These are phyloP conservation scores for Orbicella faveolata DNA, from an alignment of 64 coral and sea anemone species.

Conservation along the genomic window DNA sequence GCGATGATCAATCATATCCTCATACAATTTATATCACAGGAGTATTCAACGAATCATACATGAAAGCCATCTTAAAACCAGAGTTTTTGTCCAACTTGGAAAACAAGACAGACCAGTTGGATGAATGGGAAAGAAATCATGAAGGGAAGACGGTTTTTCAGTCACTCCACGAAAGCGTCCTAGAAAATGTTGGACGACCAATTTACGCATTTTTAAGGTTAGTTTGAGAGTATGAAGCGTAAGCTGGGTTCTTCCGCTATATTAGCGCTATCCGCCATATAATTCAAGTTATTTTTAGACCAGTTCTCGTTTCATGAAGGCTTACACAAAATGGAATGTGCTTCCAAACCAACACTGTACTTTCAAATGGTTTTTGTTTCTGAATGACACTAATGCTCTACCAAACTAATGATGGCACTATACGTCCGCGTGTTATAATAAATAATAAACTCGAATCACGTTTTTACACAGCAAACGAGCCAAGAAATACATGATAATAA, in stretches of 20 bases:
- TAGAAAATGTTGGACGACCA: conserved; percentile 35
- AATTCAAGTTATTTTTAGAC: too few relatives aligned
- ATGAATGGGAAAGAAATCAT: conserved; percentile 41
- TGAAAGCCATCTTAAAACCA: conserved; percentile 19
- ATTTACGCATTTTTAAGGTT: conserved; percentile 39
- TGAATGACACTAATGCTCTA: too few relatives aligned
- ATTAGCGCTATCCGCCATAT: background rate
- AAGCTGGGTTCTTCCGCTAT: background rate
- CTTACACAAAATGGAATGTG: too few relatives aligned
- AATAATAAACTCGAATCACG: too few relatives aligned
- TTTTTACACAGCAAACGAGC: too few relatives aligned
- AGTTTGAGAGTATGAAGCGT: background rate
- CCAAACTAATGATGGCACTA: too few relatives aligned
- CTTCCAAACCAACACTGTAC: too few relatives aligned
- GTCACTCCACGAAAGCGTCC: conserved; percentile 38
- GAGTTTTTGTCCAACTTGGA: conserved; percentile 23
- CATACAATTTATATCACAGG: conserved; percentile 11
- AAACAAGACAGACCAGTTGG: background rate
- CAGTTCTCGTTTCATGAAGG: too few relatives aligned
- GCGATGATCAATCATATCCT: too few relatives aligned
- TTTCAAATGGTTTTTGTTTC: too few relatives aligned
- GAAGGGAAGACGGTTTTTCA: conserved; percentile 11
- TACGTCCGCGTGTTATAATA: too few relatives aligned
- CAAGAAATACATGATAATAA: too few relatives aligned
- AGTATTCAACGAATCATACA: conserved; percentile 43